phyloP scores from a whole-genome alignment of 2,113 vertebrate species.

The Gasterosteus nipponicus region DNA sequence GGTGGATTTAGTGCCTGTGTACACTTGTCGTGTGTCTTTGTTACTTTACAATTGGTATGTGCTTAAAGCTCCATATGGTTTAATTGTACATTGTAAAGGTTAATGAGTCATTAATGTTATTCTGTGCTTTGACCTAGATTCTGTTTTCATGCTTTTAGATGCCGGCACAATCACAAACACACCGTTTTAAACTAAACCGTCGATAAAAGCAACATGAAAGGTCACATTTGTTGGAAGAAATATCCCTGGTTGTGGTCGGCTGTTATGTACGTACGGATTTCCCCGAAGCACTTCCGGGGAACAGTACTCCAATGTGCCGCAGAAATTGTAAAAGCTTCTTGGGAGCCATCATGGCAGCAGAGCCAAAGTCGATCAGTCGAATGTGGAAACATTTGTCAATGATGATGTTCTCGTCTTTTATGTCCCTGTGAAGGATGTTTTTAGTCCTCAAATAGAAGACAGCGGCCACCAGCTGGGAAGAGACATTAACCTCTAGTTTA shows the following conservation, averaged over 20 bases:
- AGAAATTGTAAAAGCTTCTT: slow-evolving; percentile 91
- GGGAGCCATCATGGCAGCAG: slow-evolving; percentile 86
- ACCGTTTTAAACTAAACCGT: not conserved
- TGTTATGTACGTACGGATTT: slow-evolving; percentile 84
- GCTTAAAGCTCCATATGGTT: slow-evolving; percentile 1
- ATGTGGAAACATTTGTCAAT: slow-evolving; percentile 91
- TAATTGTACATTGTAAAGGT: not conserved
- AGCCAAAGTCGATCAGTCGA: slow-evolving; percentile 93
- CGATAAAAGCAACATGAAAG: not conserved
- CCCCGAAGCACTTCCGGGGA: slow-evolving; percentile 94
- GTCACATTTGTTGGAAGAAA: not conserved
- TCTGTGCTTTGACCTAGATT: slow-evolving; percentile 5
- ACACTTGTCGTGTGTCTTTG: not conserved
- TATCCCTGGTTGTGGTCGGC: not conserved
- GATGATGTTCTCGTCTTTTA: slow-evolving; percentile 96
- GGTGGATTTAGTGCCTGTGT: not conserved
- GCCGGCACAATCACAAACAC: not conserved
- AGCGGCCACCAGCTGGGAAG: slow-evolving; percentile 88
- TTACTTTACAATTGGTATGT: not conserved
- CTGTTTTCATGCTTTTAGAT: not conserved
- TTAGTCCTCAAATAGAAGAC: slow-evolving; percentile 86
- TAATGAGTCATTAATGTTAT: slow-evolving; percentile 5
- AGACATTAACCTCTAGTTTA: slow-evolving; percentile 10
- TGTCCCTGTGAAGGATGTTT: slow-evolving; percentile 90
- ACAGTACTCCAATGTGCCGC: slow-evolving; percentile 94